Evolutionary conservation across 2,888 invertebrate species (phyloP), one percentile per base, ranked within the genome.

Genomic region (Cynaeus angustus): DNA sequence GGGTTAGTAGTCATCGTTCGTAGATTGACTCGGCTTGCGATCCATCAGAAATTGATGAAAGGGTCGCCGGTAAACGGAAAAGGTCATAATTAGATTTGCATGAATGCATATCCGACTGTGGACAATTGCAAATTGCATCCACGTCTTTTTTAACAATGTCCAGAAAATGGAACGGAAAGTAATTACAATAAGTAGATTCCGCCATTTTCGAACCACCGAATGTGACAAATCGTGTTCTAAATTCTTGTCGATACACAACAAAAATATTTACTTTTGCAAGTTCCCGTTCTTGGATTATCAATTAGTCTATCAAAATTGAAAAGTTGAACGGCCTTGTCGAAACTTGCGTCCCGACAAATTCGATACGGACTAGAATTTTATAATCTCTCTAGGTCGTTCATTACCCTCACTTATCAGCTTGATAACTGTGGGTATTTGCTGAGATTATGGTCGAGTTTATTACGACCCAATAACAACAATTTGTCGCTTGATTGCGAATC

Each of bases 91-190:
- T 68, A 62, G 62, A 55, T 68, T 68, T 68, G 62, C 68, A 62
- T 62, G 68, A 68, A 28, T 62, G 68, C 68, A 68, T 46, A 41
- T 33, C 28, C 53, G 33, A 62, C 55, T 46, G 62, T 55, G 46
- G 45, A 53, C 61, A 62, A 68, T 68, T 55, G 62, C 53, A 68
- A 68, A 68, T 68, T 68, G 67, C 61, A 68, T 68, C 61, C 61
- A 52, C 43, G 61, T 3, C 21, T 21, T 68, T 61, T 37, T 62
- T 26, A 33, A n/a, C 33, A n/a, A 33, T 33, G 7, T 6, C 33
- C 33, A 33, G 33, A 33, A 33, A 33, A 33, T 33, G 33, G 33
- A 33, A 33, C 33, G 33, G 33, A 33, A 33, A 33, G 7, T 33
- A 33, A 33, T 33, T 9, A 33, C 33, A 43, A 21, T 21, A 21